phyloP scores from a whole-genome alignment of 2,113 vertebrate genomes.

The Poecile atricapillus region DNA sequence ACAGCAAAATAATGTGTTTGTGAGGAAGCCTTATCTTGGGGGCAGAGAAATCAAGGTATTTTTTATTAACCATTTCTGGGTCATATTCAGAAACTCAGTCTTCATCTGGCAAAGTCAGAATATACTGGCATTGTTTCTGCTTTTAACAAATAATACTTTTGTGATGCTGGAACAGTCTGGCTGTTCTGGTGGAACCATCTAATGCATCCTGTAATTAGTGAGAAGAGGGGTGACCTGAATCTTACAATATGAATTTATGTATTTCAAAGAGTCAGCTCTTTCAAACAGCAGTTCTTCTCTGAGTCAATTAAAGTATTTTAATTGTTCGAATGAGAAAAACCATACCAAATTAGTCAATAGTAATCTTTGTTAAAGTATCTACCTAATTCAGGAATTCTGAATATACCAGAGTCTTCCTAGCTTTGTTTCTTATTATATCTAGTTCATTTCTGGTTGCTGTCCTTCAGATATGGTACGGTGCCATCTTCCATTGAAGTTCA shows the following conservation, averaged over 20 bases:
- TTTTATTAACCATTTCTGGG: background rate
- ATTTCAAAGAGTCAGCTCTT: background rate
- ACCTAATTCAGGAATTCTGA: background rate
- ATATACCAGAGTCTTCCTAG: background rate
- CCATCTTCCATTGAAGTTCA: background rate
- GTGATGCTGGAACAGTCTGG: background rate
- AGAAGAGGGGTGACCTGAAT: background rate
- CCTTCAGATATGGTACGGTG: rapidly evolving
- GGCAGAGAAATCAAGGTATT: background rate
- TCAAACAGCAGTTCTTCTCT: background rate
- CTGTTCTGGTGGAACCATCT: background rate
- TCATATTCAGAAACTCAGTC: background rate
- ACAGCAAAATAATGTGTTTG: background rate
- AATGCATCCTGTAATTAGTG: background rate
- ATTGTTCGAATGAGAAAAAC: background rate
- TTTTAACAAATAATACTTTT: background rate
- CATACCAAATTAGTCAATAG: background rate
- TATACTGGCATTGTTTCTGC: background rate
- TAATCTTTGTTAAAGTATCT: background rate
- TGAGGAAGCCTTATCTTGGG: background rate
- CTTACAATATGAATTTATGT: background rate
- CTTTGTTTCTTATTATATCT: background rate
- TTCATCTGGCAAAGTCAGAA: background rate
- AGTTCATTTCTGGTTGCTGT: background rate
- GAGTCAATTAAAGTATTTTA: background rate